These are phyloP conservation scores for Clepsis dumicolana DNA, from an alignment of 2,888 invertebrate genomes.

Conservation along the genomic window DNA sequence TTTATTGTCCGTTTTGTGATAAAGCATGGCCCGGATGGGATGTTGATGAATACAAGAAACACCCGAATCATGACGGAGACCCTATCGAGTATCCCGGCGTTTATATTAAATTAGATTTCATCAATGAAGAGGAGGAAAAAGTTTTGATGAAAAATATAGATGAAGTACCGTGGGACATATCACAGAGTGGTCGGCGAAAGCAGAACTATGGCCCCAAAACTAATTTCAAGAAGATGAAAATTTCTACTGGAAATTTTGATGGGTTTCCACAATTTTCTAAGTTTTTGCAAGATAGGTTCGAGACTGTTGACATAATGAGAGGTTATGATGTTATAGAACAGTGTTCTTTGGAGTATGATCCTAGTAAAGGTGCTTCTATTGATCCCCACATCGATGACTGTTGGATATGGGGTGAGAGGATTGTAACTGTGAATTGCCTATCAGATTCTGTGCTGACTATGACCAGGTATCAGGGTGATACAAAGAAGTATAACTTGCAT, in stretches of 20 bases:
- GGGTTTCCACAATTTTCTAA: constrained; percentile 95
- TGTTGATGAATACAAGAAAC: constrained; percentile 83
- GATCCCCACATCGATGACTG: constrained; percentile 99
- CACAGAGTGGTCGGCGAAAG: constrained; percentile 98
- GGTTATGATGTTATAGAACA: constrained; percentile 96
- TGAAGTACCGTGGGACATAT: constrained; percentile 93
- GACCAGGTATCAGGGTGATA: constrained; percentile 87
- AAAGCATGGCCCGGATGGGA: constrained; percentile 92
- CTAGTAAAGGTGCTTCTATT: constrained; percentile 95
- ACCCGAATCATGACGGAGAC: constrained; percentile 89
- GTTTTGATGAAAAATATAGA: constrained; percentile 90
- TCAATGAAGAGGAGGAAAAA: constrained; percentile 89
- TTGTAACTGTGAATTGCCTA: constrained; percentile 95
- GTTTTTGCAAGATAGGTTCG: constrained; percentile 92
- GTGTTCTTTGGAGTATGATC: constrained; percentile 97
- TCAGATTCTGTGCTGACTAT: constrained; percentile 94
- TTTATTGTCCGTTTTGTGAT: constrained; percentile 92
- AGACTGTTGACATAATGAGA: constrained; percentile 85
- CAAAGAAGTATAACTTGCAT: constrained; percentile 72
- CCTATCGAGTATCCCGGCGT: constrained; percentile 89
- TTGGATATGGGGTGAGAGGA: constrained; percentile 99
- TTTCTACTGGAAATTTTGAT: constrained; percentile 91
- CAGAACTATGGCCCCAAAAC: constrained; percentile 99
- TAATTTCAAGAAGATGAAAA: constrained; percentile 97
- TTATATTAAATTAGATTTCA: constrained; percentile 90